Evolutionary conservation across 2,797 vertebrate species (phyloP), one percentile per base, ranked within the genome.

Genomic region (Coluber constrictor): DNA sequence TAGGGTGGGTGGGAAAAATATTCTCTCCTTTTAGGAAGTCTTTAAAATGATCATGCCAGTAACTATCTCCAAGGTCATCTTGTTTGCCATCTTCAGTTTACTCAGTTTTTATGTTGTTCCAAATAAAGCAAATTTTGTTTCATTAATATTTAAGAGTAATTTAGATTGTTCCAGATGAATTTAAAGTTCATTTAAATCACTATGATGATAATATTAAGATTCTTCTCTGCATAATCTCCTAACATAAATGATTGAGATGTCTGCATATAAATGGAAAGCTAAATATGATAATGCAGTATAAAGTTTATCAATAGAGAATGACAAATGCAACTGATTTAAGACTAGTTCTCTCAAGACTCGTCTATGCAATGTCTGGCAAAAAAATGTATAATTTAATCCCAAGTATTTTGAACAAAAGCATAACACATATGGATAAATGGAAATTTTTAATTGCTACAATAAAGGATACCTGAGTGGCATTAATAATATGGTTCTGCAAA

Each of bases 111-210:
- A 94, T 97, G 97, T 97, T 97, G 95, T 96, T 96, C 95, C 96
- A 96, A 97, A 97, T 97, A 97, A 95, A 93, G 90, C 92, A 95
- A 97, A 97, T 96, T 97, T 97, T 96, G 96, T 97, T 98, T 97
- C 97, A 98, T 97, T 98, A 98, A 98, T 98, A 98, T 98, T 97
- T 98, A 97, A 97, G 97, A 97, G 96, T 97, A 97, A 97, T 97
- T 98, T 97, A 97, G 96, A 97, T 97, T 96, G 97, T 96, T 96
- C 96, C 96, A 97, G 97, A 97, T 97, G 96, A 98, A 97, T 97
- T 97, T 98, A 98, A 97, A 97, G 95, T 96, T 97, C 96, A 97
- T 98, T 98, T 97, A 97, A 97, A 97, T 97, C 96, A 97, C 97
- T 96, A 96, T 97, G 97, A 97, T 97, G 97, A 97, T 96, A 97